These are phyloP conservation scores for Nemurella pictetii DNA, from an alignment of 2,888 invertebrate genomes.

Conservation along the genomic window DNA sequence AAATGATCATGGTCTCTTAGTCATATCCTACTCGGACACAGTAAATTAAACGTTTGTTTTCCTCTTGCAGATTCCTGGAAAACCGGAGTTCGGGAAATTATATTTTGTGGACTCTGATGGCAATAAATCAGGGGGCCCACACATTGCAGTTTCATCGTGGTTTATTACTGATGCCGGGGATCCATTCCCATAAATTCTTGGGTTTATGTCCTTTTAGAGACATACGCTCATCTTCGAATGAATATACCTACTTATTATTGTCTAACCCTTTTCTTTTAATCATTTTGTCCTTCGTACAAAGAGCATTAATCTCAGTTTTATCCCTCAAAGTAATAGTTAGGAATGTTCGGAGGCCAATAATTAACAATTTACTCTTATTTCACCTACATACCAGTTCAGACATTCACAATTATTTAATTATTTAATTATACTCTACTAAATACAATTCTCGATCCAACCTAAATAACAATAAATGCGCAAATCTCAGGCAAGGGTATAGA, in stretches of 20 bases:
- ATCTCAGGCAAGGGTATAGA: background rate
- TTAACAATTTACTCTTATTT: conserved; percentile 17
- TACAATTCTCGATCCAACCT: conserved; percentile 5
- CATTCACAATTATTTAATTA: conserved; percentile 30
- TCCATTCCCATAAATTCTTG: background rate
- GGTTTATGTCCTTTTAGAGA: background rate
- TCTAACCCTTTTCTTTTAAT: conserved; percentile 8
- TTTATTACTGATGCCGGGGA: background rate
- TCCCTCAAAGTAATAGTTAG: background rate
- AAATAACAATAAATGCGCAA: conserved; percentile 28
- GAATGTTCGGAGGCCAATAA: conserved; percentile 10
- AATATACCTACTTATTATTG: background rate
- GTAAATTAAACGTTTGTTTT: background rate
- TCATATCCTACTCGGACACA: background rate
- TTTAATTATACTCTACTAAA: conserved; percentile 30
- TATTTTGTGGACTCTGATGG: background rate
- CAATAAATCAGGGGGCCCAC: background rate
- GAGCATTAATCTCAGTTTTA: background rate
- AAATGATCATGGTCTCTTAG: background rate
- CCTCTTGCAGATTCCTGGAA: background rate
- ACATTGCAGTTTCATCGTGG: background rate
- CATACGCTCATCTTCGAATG: background rate
- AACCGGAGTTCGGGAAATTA: background rate
- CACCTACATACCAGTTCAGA: conserved; percentile 22
- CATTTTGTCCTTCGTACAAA: conserved; percentile 1